These are phyloP conservation scores for Drosophila nebulosa DNA, from an alignment of 1,140 invertebrate genomes.

Conservation along the genomic window DNA sequence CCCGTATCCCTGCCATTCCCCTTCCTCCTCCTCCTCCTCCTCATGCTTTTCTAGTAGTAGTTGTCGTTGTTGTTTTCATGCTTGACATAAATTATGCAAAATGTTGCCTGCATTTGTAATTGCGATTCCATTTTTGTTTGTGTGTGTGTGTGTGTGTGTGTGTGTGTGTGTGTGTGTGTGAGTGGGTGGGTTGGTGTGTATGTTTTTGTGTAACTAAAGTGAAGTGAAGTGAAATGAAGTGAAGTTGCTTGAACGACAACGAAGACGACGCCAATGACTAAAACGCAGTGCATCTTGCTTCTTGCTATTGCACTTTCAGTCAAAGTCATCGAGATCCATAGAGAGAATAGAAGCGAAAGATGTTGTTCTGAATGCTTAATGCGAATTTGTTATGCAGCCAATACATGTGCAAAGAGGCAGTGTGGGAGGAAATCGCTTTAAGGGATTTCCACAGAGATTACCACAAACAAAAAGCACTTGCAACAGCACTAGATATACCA, in stretches of 20 bases:
- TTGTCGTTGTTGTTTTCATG: conserved; percentile 68
- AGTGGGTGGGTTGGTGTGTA: conserved; percentile 24
- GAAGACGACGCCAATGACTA: neutral
- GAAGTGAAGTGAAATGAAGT: conserved; percentile 16
- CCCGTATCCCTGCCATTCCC: too few species aligned
- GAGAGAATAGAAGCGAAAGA: neutral
- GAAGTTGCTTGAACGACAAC: neutral
- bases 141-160: conserved; percentile 25
- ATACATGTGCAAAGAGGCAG: neutral
- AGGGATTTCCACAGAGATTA: conserved; percentile 50
- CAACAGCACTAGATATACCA: conserved; percentile 1
- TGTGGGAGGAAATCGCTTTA: conserved; percentile 10
- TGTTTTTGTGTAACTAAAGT: conserved; percentile 35
- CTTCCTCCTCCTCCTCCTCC: too few species aligned
- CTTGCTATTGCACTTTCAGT: conserved; percentile 8
- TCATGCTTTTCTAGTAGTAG: neutral
- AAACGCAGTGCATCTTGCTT: neutral
- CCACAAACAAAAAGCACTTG: conserved; percentile 33
- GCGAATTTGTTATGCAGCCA: conserved; percentile 13
- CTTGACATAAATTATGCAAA: conserved; percentile 79
- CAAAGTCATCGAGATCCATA: conserved; percentile 3
- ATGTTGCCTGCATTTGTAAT: conserved; percentile 75
- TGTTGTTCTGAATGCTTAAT: conserved; percentile 12
- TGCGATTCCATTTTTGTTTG: conserved; percentile 63
- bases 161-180: conserved; percentile 37